Evolutionary conservation across 1,140 invertebrate species (phyloP).

Genomic region (Yoshiicerus persimilis): DNA sequence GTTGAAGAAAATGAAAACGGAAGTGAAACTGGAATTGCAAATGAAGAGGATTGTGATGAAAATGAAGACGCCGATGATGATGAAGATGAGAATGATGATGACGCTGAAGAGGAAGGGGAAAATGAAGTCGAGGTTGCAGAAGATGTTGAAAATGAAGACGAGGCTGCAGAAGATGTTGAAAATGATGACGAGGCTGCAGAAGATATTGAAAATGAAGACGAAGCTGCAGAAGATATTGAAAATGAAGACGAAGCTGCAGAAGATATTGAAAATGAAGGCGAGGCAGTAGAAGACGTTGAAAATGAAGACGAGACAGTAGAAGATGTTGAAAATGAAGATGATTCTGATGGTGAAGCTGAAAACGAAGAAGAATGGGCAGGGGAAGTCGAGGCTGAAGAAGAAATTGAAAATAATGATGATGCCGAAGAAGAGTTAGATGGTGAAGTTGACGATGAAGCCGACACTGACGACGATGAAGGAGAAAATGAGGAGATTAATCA

Average conservation of each 20-base stretch:
- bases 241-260: background rate
- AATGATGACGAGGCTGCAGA: background rate
- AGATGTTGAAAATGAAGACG: slow-evolving; percentile 20
- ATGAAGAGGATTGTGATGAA: background rate
- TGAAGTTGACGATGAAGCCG: background rate
- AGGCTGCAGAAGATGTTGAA: slow-evolving; percentile 11
- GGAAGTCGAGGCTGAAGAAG: background rate
- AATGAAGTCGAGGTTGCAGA: background rate
- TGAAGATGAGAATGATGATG: background rate
- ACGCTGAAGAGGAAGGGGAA: background rate
- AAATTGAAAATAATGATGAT: background rate
- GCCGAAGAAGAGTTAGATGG: background rate
- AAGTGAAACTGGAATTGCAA: background rate
- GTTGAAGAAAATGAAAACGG: background rate
- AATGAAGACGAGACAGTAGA: background rate
- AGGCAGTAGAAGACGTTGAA: slow-evolving; percentile 25
- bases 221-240: slow-evolving; percentile 3
- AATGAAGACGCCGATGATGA: slow-evolving; percentile 22
- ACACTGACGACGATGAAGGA: background rate
- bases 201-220: background rate
- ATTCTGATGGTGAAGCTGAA: background rate
- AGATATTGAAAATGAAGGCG: slow-evolving; percentile 1
- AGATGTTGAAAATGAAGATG: background rate
- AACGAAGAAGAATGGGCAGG: background rate
- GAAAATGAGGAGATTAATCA: background rate